Conservation (phyloP, 1,140 invertebrate genomes). For the Elysia chlorotica region DNA sequence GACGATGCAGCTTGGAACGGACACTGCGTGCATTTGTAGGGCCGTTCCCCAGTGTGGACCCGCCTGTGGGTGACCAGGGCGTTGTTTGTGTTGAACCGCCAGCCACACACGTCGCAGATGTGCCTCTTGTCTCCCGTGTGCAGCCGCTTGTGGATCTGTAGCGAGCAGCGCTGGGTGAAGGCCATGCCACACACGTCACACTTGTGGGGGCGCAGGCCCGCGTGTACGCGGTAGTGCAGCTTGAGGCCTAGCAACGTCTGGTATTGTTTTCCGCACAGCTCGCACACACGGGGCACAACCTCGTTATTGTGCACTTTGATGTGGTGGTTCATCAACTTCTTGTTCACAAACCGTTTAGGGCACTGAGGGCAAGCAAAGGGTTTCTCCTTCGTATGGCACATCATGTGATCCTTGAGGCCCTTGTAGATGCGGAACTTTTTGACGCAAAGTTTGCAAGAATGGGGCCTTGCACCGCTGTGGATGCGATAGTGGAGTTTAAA, state of each 20-base stretch:
- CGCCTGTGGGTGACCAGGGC: conserved; percentile 18
- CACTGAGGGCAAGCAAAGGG: too few relatives aligned
- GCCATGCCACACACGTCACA: conserved; percentile 29
- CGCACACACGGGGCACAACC: conserved; percentile 84
- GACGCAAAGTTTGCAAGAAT: too few relatives aligned
- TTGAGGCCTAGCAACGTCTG: not conserved
- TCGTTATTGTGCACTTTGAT: too few relatives aligned
- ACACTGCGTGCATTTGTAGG: conserved; percentile 26
- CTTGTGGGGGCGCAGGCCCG: conserved; percentile 22
- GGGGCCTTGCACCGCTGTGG: too few relatives aligned
- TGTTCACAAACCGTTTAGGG: too few relatives aligned
- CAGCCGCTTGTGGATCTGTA: conserved; percentile 84
- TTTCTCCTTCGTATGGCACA: too few relatives aligned
- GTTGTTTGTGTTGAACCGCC: conserved; percentile 68
- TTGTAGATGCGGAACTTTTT: too few relatives aligned
- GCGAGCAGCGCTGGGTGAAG: conserved; percentile 23
- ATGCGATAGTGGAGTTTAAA: too few relatives aligned
- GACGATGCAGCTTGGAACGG: too few relatives aligned
- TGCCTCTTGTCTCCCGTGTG: conserved; percentile 82
- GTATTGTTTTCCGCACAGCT: conserved; percentile 73
- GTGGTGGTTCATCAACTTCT: too few relatives aligned
- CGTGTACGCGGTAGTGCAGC: conserved; percentile 10
- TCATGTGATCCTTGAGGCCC: too few relatives aligned
- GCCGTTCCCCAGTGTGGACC: conserved; percentile 21
- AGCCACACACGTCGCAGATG: conserved; percentile 78